These are phyloP conservation scores for Bemisia tabaci DNA, from an alignment of 1,140 invertebrate species.

Conservation along the genomic window DNA sequence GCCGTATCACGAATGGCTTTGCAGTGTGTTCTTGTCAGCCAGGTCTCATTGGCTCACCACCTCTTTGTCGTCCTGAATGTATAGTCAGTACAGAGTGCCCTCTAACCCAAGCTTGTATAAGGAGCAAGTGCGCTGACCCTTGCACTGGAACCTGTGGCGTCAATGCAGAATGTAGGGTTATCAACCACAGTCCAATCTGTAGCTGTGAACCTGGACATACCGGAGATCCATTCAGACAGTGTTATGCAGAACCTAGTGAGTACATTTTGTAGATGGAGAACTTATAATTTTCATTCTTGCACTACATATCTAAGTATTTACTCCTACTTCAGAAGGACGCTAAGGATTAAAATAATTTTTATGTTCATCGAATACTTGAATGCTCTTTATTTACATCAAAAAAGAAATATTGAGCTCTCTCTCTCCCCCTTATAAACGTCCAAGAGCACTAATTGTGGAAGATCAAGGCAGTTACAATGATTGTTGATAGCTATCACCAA, in stretches of 20 bases:
- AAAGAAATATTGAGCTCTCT: no score
- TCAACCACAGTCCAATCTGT: conserved; percentile 46
- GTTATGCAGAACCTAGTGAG: conserved; percentile 27
- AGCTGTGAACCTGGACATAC: conserved; percentile 36
- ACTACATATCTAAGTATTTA: no score
- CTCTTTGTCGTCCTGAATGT: conserved; percentile 65
- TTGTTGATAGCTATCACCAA: no score
- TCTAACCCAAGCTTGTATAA: conserved; percentile 58
- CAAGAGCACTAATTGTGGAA: no score
- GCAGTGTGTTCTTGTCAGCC: conserved; percentile 51
- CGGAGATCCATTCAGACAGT: conserved; percentile 41
- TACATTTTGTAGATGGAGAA: no score
- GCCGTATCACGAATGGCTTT: conserved; percentile 47
- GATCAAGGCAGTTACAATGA: no score
- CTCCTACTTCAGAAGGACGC: no score
- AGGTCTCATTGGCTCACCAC: conserved; percentile 44
- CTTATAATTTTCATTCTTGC: no score
- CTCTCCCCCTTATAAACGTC: no score
- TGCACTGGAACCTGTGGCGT: conserved; percentile 65
- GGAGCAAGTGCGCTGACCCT: conserved; percentile 60
- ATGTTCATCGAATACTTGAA: neutral
- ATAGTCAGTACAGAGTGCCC: conserved; percentile 63
- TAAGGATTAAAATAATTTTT: neutral
- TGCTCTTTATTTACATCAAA: no score
- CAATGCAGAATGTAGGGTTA: conserved; percentile 55